Percentiles rank a stretch among this genome's conserved stretches.
Conservation (phyloP, 1,140 invertebrate species). For the Homalodisca vitripennis region DNA sequence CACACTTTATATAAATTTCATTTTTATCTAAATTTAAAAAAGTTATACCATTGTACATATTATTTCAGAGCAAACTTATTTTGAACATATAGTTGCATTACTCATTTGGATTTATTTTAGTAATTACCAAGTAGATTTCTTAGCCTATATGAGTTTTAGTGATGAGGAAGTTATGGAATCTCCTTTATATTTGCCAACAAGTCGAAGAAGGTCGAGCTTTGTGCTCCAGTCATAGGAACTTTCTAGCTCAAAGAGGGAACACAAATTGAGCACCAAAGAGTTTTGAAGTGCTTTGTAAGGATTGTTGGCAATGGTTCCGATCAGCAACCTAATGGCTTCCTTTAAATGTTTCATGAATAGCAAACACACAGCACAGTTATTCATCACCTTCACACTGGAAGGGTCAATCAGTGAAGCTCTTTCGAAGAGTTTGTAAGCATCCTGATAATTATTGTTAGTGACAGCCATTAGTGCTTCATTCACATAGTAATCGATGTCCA, state of each 20-base stretch:
- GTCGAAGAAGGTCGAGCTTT: slow-evolving; percentile 72
- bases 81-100: too few species aligned
- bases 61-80: too few species aligned
- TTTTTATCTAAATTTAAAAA: too few species aligned
- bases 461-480: slow-evolving; percentile 78
- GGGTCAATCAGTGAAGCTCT: slow-evolving; percentile 77
- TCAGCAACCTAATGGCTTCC: slow-evolving; percentile 79
- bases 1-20: too few species aligned
- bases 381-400: slow-evolving; percentile 81
- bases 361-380: slow-evolving; percentile 91
- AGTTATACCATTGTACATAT: too few species aligned
- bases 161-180: slow-evolving; percentile 69
- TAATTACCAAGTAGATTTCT: too few species aligned
- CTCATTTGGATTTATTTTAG: too few species aligned
- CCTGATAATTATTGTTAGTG: slow-evolving; percentile 78
- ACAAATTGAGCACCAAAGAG: slow-evolving; percentile 84
- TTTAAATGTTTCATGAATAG: slow-evolving; percentile 85
- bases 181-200: slow-evolving; percentile 81
- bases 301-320: slow-evolving; percentile 75
- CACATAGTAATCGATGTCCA: slow-evolving; percentile 65
- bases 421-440: slow-evolving; percentile 78
- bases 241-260: slow-evolving; percentile 90
- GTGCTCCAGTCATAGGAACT: slow-evolving; percentile 78
- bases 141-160: too few species aligned
- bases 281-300: slow-evolving; percentile 82